Percentiles rank a stretch among this genome's conserved stretches.
Evolutionary conservation across 2,113 vertebrate genomes (phyloP).

Genomic region (Psammodynastes pulverulentus): DNA sequence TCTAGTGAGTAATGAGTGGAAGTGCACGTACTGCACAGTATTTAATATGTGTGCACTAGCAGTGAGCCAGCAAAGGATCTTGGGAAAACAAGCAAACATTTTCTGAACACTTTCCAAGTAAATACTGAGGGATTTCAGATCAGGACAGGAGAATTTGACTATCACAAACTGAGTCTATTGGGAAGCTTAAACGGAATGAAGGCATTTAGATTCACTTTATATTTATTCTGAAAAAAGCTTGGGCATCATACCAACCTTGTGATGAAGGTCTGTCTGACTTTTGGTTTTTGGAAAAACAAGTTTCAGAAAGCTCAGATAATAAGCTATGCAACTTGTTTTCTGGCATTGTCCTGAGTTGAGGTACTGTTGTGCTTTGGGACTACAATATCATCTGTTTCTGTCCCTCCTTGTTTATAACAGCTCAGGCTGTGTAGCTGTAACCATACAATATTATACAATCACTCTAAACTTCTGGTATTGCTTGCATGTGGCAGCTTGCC

Average conservation of each 20-base stretch:
- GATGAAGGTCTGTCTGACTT: background rate
- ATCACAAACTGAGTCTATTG: slow-evolving; percentile 1
- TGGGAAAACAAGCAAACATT: background rate
- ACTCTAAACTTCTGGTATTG: background rate
- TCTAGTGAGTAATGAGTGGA: background rate
- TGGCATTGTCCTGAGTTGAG: background rate
- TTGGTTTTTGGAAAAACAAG: background rate
- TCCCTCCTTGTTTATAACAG: background rate
- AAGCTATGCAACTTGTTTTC: background rate
- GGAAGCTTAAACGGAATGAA: slow-evolving; percentile 1
- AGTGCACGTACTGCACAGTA: background rate
- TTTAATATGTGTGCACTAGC: background rate
- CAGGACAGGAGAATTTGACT: background rate
- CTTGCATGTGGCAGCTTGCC: background rate
- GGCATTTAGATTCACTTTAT: background rate
- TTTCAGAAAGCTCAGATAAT: background rate
- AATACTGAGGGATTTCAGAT: background rate
- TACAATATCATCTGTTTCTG: background rate
- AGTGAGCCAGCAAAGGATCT: background rate
- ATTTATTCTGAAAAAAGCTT: background rate
- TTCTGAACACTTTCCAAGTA: background rate
- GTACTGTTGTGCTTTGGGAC: background rate
- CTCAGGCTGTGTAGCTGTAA: background rate
- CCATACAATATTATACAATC: background rate
- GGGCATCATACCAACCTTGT: background rate